Evolutionary conservation across 2,888 invertebrate genomes (phyloP), one percentile per base, ranked within the genome.

Genomic region (Cosmorhoe ocellata): DNA sequence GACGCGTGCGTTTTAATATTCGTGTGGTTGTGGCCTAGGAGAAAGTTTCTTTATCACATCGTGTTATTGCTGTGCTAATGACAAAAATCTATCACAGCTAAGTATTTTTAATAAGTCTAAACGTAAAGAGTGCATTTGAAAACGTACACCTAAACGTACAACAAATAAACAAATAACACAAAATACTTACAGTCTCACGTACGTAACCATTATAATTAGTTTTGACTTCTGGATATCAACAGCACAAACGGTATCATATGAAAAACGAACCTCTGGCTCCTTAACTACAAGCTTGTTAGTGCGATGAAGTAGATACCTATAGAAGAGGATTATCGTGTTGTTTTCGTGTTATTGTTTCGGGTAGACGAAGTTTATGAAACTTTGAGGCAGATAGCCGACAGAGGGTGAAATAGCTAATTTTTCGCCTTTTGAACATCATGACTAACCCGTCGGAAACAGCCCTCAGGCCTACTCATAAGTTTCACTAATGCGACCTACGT

Each of bases 331-430:
- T 54, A 56, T 54, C 40, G 51, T 43, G 58, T 54, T 49, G 54
- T 48, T 48, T 31, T 36, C 42, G 28, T 45, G 52, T 34, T 48
- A 51, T 54, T 58, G 58, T 58, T 52, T 50, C 38, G 45, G 18
- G 37, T 49, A 51, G 44, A 27, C 49, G 44, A 45, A 51, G 49
- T 56, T 51, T 56, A 54, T 51, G 50, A 49, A 49, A 48, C 39
- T 43, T 53, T 49, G 40, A 53, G 49, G 44, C 51, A 36, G 41
- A 42, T 31, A 24, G 12, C 41, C 46, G 48, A 45, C 40, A 41
- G 24, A 52, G 48, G 47, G 52, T 52, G 50, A 52, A 52, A 59
- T 55, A 48, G 54, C 37, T 53, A 55, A 55, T 55, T 54, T 55
- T 52, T 53, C 53, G 51, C 43, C 40, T 43, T 46, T 51, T 52